Base-by-base conservation (phyloP, 2,113 vertebrate genomes). In the Forbesichthys papilliferus region DNA sequence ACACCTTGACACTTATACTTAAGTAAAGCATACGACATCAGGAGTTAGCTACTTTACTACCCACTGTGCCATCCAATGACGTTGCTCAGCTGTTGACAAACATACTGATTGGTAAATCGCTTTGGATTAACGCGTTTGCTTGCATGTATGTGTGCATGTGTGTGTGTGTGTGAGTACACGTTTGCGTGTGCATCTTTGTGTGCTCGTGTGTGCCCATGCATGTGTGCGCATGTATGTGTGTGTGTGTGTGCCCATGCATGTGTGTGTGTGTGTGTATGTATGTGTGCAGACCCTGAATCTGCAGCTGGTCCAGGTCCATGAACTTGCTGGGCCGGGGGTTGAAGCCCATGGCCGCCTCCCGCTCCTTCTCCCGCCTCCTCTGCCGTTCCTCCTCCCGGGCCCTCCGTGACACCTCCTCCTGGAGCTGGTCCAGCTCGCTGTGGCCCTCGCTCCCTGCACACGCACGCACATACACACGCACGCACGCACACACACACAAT, bases 291-390 rank as follows among this genome's bases (percentile, higher is more conserved):
- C 91, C 92, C 90, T 99, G 96, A 86, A 93, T 96, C 90, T 98
- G 96, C 57, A 98, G 94, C 82, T 97, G 96, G 90, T 99, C 97
- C 80, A 99, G 92, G 90, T 99, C 97, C 94, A 98, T 93, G 90
- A 95, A 98, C 82, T 97, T 95, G 91, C 95, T 97, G 74, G 97
- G 97, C 78, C 87, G 92, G 11, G 97, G 97, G 84, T 99, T 99
- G 87, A 99, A 99, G 48, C 95, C 96, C 81, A 95, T 93, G 7
- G 95, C 95, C 36, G 89, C 95, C 84, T 98, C 96, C 71, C 86
- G 91, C 83, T 98, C 96, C 74, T 95, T 96, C 78, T 98, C 95
- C 67, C 92, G 90, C 81, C 89, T 95, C 62, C 94, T 92, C 66
- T 92, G 95, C 48, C 94, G 87, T 64, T 98, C 96, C 75, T 98